Base-by-base conservation (phyloP, 2,797 vertebrate species). In the Sebastes vulpes region DNA sequence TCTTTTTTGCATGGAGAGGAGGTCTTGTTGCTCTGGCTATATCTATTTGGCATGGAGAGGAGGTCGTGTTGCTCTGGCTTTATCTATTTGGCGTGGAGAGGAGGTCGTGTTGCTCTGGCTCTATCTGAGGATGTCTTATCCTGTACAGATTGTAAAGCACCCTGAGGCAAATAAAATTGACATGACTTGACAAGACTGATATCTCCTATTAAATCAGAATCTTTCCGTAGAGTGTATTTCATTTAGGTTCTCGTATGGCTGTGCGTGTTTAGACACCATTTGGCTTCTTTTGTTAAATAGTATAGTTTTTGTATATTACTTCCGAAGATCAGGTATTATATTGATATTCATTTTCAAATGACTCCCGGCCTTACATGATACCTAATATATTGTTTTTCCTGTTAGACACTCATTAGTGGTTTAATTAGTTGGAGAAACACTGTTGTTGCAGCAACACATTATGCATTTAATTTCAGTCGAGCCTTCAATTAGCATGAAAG, bases 41-140 rank as follows among this genome's bases (percentile, higher is more conserved):
- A 5, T 38, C 1, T 38, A 14, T 14, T 38, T 38, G 1, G 35
- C 35, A 3, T 38, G 35, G 12, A 38, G 35, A 38, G 35, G 35
- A 38, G 35, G 35, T 14, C 0, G 0, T 38, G 35, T 38, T 38
- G 35, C 35, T 38, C 12, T 38, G 35, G 12, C 35, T 14, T 0
- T 38, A 14, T 38, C 0, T 38, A 38, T 38, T 38, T 38, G 12
- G 35, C 35, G 0, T 38, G 12, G 35, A 38, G 35, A 38, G 35
- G 12, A 42, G 35, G 35, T 16, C 0, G 12, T 42, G 38, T 42
- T 42, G 12, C 38, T 42, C 12, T 42, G 38, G 38, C 38, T 42
- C 5, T 42, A 42, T 42, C 12, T 42, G 35, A 38, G 12, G 35
- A 38, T 38, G 35, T 14, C 38, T 42, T 42, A 42, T 42, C 38